Conservation (phyloP, 2,888 invertebrate species). For the Perizoma flavofasciatum region DNA sequence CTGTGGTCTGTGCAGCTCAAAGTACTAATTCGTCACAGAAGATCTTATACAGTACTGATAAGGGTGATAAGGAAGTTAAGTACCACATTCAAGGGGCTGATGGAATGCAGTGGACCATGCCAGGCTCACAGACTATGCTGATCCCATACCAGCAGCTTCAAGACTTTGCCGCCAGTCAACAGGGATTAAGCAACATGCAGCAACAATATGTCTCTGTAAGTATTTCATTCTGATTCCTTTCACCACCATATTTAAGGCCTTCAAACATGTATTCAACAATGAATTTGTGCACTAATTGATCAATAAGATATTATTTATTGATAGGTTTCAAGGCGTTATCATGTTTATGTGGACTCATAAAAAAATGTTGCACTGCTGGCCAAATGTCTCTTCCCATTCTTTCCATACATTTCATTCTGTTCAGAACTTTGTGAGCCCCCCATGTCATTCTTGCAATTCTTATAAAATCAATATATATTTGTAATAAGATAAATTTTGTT, state of each 20-base stretch:
- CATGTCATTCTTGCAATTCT: too few species aligned
- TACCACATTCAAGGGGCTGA: constrained; percentile 77
- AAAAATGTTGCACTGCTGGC: too few species aligned
- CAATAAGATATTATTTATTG: too few species aligned
- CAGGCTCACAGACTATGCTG: constrained; percentile 77
- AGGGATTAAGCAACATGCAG: constrained; percentile 67
- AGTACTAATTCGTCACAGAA: constrained; percentile 74
- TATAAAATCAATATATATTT: background rate
- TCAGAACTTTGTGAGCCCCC: too few species aligned
- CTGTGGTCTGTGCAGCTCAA: constrained; percentile 77
- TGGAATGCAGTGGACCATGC: constrained; percentile 74
- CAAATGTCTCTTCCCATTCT: too few species aligned
- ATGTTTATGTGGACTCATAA: too few species aligned
- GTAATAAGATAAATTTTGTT: background rate
- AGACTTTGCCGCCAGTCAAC: constrained; percentile 66
- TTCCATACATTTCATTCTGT: too few species aligned
- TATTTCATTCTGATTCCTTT: constrained; percentile 27
- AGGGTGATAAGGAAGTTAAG: constrained; percentile 75
- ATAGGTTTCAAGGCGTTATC: too few species aligned
- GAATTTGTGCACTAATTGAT: too few species aligned
- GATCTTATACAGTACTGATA: constrained; percentile 74
- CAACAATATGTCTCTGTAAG: constrained; percentile 79
- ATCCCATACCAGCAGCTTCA: constrained; percentile 79
- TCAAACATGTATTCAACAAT: too few species aligned
- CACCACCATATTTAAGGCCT: too few species aligned